Conservation (phyloP, 2,797 vertebrate genomes). For the Cyclura pinguis region DNA sequence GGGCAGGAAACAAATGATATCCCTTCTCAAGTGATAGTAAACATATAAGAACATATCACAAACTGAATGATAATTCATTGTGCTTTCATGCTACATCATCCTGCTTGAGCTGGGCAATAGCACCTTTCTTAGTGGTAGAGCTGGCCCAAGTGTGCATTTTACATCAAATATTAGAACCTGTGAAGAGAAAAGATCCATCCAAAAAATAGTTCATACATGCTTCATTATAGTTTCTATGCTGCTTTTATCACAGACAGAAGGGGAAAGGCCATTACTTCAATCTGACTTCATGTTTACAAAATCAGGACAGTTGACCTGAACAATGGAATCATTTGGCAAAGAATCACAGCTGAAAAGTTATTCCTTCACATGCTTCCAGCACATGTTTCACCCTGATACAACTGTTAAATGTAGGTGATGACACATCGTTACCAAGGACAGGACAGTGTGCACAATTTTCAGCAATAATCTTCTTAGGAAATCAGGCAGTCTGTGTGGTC, state of each 20-base stretch:
- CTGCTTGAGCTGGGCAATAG: neutral
- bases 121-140: neutral
- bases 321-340: conserved; percentile 64
- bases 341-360: conserved; percentile 65
- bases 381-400: conserved; percentile 59
- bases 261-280: conserved; percentile 26
- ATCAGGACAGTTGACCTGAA: conserved; percentile 43
- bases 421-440: conserved; percentile 70
- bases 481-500: conserved; percentile 24
- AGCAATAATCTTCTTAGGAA: conserved; percentile 15
- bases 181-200: no score
- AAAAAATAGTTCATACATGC: neutral
- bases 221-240: conserved; percentile 15
- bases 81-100: neutral
- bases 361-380: conserved; percentile 52
- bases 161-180: neutral
- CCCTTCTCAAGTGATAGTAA: no score
- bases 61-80: neutral
- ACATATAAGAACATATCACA: neutral
- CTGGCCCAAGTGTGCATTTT: neutral
- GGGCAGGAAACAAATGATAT: no score
- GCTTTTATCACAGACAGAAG: conserved; percentile 27
- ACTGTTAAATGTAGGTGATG: conserved; percentile 69
- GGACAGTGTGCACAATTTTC: conserved; percentile 10
- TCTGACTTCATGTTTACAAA: conserved; percentile 52